Evolutionary conservation across 1,140 invertebrate genomes (phyloP).

Genomic region (Drosophila ohnishii): DNA sequence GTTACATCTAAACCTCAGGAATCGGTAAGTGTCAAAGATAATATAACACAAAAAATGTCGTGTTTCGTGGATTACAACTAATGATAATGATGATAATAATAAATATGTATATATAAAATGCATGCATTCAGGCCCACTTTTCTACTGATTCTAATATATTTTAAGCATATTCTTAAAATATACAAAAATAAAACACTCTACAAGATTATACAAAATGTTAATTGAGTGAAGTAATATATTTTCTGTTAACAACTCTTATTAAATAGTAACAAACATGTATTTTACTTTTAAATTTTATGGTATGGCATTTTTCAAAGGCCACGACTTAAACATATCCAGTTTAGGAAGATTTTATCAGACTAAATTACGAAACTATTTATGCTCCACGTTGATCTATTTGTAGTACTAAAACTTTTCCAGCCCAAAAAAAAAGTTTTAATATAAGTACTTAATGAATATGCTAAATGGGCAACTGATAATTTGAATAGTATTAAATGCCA

Average conservation of each 20-base stretch:
- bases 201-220: background rate
- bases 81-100: too few species aligned
- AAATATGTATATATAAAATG: too few species aligned
- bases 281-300: background rate
- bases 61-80: too few species aligned
- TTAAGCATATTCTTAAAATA: too few species aligned
- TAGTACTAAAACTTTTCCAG: conserved; percentile 7
- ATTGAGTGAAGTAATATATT: background rate
- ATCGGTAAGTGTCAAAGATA: too few species aligned
- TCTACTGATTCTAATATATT: too few species aligned
- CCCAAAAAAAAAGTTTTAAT: conserved; percentile 8
- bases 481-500: conserved; percentile 7
- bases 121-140: too few species aligned
- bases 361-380: background rate
- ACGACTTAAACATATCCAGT: background rate
- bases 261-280: background rate
- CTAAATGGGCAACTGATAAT: background rate
- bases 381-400: background rate
- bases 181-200: background rate
- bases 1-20: too few species aligned
- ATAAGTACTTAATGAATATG: background rate
- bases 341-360: too few species aligned
- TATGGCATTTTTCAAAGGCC: background rate
- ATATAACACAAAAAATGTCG: too few species aligned
- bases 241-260: background rate